These are phyloP conservation scores for Drosophila neotestacea DNA, from an alignment of 2,888 invertebrate species.

Conservation along the genomic window DNA sequence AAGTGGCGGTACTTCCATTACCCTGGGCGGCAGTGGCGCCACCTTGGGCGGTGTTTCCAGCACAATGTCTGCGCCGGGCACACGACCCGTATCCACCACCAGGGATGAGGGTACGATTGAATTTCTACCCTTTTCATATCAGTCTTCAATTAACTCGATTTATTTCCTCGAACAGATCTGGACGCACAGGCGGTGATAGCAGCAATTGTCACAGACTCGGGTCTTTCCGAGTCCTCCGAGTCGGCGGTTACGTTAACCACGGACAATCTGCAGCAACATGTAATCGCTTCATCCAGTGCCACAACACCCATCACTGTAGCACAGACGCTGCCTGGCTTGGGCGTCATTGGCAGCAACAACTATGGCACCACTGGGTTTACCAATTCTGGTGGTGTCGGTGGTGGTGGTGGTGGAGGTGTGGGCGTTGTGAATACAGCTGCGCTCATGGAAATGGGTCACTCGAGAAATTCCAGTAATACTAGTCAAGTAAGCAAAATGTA, in stretches of 20 bases:
- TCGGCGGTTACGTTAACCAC: slow-evolving; percentile 80
- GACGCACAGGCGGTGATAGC: slow-evolving; percentile 81
- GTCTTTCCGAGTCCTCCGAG: slow-evolving; percentile 85
- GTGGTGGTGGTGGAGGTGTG: slow-evolving; percentile 37
- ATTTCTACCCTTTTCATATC: slow-evolving; percentile 74
- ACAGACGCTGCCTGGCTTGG: slow-evolving; percentile 51
- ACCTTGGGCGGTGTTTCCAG: slow-evolving; percentile 70
- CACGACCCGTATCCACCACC: slow-evolving; percentile 84
- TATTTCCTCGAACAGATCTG: slow-evolving; percentile 57
- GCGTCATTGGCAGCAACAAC: slow-evolving; percentile 82
- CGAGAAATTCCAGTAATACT: slow-evolving; percentile 92
- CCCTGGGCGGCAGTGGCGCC: slow-evolving; percentile 73
- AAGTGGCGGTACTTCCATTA: slow-evolving; percentile 68
- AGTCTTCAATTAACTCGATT: neutral
- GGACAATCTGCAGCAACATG: slow-evolving; percentile 78
- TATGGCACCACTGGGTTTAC: slow-evolving; percentile 75
- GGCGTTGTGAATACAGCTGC: slow-evolving; percentile 72
- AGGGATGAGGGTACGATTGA: slow-evolving; percentile 88
- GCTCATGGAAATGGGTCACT: slow-evolving; percentile 87
- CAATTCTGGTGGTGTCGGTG: neutral
- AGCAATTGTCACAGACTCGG: slow-evolving; percentile 85
- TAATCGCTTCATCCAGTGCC: slow-evolving; percentile 72
- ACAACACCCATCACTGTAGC: slow-evolving; percentile 54
- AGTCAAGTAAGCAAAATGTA: slow-evolving; percentile 87
- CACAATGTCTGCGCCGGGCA: slow-evolving; percentile 57